Conservation (phyloP, 2,113 vertebrate species). For the Poecile atricapillus region DNA sequence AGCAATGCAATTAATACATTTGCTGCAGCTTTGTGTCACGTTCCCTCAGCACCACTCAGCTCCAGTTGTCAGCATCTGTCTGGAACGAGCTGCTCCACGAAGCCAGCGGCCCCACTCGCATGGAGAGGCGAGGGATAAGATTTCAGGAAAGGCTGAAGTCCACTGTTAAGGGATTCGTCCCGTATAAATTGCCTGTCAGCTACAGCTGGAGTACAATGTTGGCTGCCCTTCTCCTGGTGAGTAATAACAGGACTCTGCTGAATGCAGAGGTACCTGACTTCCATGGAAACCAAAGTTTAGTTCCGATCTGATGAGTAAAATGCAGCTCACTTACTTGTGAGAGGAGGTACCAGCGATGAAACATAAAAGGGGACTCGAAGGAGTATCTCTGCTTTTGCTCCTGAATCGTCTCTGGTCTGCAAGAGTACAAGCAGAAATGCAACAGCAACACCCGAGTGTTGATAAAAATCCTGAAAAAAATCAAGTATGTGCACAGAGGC, state of each 20-base stretch:
- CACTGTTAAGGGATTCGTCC: background rate
- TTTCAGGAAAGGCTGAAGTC: constrained; percentile 25
- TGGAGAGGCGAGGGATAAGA: background rate
- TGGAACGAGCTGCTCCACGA: background rate
- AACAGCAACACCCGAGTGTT: background rate
- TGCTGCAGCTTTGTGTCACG: background rate
- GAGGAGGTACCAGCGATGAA: background rate
- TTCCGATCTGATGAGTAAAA: background rate
- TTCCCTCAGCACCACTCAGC: background rate
- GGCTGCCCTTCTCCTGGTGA: background rate
- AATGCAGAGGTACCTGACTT: background rate
- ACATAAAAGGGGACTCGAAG: background rate
- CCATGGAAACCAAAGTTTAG: constrained; percentile 10
- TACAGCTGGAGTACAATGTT: background rate
- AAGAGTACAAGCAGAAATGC: background rate
- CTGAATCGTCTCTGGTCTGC: background rate
- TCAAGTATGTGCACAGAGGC: background rate
- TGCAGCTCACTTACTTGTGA: background rate
- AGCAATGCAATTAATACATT: background rate
- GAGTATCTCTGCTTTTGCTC: background rate
- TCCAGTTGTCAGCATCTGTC: constrained; percentile 55
- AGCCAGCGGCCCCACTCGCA: background rate
- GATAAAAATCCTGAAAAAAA: background rate
- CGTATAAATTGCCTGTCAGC: constrained; percentile 14
- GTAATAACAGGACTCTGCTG: background rate